phyloP scores from a whole-genome alignment of 1,140 invertebrate genomes.

The Penaeus chinensis region DNA sequence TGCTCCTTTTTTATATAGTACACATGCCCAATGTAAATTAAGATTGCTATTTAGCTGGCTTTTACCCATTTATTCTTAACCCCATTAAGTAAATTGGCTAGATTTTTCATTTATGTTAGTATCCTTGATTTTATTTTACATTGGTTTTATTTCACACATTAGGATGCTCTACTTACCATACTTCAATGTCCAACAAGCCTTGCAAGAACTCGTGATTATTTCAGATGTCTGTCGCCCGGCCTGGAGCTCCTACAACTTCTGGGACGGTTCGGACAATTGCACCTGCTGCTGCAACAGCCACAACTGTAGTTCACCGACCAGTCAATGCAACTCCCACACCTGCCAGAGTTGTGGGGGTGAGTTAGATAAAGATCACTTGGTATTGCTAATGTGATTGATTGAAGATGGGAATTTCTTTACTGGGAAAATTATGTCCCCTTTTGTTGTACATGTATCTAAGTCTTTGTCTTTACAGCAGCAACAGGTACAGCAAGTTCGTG shows the following conservation, averaged over 20 bases:
- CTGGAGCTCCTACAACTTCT: constrained; percentile 46
- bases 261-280: constrained; percentile 60
- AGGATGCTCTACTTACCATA: background rate
- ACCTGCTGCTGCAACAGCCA: constrained; percentile 55
- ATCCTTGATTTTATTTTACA: too few species aligned
- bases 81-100: too few species aligned
- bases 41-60: too few species aligned
- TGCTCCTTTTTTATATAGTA: too few species aligned
- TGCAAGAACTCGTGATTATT: background rate
- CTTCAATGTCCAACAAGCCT: background rate
- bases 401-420: background rate
- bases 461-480: background rate
- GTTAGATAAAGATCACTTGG: background rate
- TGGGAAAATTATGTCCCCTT: background rate
- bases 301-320: constrained; percentile 50
- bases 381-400: too few species aligned
- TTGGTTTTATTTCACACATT: too few species aligned
- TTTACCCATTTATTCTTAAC: too few species aligned
- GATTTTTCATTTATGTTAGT: too few species aligned
- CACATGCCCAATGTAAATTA: too few species aligned
- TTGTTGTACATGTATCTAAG: background rate
- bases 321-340: constrained; percentile 66
- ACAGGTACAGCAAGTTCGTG: constrained; percentile 51
- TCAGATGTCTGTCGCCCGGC: constrained; percentile 39
- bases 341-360: constrained; percentile 56